Percentiles rank a stretch among this genome's conserved stretches.
These are phyloP conservation scores for Nasonia vitripennis DNA, from an alignment of 1,140 invertebrate genomes.

Conservation along the genomic window DNA sequence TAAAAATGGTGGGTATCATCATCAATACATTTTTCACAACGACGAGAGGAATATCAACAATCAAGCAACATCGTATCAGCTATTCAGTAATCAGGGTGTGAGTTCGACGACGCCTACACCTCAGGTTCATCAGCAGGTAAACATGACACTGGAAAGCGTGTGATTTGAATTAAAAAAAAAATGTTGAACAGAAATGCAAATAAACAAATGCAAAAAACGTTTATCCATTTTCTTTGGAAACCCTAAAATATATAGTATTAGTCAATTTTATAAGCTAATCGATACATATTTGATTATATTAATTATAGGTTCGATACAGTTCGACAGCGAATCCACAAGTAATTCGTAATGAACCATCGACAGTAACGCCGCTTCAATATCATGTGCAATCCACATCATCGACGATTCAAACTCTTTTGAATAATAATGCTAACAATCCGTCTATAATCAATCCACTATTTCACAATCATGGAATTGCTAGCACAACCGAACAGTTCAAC, in stretches of 20 bases:
- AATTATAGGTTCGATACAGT: slow-evolving; percentile 61
- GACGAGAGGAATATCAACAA: slow-evolving; percentile 66
- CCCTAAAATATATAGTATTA: too few relatives aligned
- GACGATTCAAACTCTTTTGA: slow-evolving; percentile 69
- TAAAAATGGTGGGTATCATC: slow-evolving; percentile 68
- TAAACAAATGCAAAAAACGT: too few relatives aligned
- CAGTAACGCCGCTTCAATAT: slow-evolving; percentile 62
- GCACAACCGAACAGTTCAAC: slow-evolving; percentile 68
- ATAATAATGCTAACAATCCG: slow-evolving; percentile 64
- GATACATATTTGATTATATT: neutral
- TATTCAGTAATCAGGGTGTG: slow-evolving; percentile 71
- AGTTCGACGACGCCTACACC: slow-evolving; percentile 66
- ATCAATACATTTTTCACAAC: slow-evolving; percentile 72
- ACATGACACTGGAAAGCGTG: neutral
- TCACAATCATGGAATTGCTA: slow-evolving; percentile 67
- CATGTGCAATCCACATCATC: slow-evolving; percentile 66
- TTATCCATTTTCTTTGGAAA: too few relatives aligned
- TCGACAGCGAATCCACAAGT: slow-evolving; percentile 66
- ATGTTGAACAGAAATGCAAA: neutral
- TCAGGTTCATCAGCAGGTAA: slow-evolving; percentile 65
- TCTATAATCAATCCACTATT: slow-evolving; percentile 69
- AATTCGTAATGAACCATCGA: slow-evolving; percentile 68
- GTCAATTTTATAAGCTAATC: too few relatives aligned
- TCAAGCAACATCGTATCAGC: slow-evolving; percentile 71
- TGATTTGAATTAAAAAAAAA: too few relatives aligned